phyloP scores from a whole-genome alignment of 2,888 invertebrate species.

The Linnaemya tessellans region DNA sequence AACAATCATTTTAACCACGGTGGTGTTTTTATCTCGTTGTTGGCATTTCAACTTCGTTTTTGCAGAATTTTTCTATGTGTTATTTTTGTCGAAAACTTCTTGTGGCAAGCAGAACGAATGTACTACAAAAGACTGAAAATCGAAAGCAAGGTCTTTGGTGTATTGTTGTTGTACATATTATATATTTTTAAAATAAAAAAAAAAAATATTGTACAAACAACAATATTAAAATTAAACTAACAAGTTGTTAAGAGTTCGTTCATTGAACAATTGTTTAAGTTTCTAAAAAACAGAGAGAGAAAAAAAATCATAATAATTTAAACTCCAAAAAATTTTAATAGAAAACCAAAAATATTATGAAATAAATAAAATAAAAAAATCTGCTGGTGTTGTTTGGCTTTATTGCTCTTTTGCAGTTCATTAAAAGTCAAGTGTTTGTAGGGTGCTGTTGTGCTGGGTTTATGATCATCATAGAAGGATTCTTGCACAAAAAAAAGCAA shows the following conservation, averaged over 20 bases:
- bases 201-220: background rate
- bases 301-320: background rate
- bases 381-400: background rate
- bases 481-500: background rate
- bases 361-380: constrained; percentile 30
- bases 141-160: constrained; percentile 70
- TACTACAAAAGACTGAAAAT: constrained; percentile 68
- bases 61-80: background rate
- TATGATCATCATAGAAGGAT: background rate
- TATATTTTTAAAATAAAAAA: background rate
- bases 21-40: constrained; percentile 22
- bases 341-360: constrained; percentile 8
- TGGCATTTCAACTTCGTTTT: constrained; percentile 44
- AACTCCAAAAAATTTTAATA: constrained; percentile 4
- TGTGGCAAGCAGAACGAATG: constrained; percentile 64
- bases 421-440: background rate
- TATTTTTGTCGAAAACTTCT: constrained; percentile 30
- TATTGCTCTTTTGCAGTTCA: background rate
- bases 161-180: constrained; percentile 40
- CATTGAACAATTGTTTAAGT: constrained; percentile 35
- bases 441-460: background rate
- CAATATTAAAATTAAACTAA: constrained; percentile 55
- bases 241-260: constrained; percentile 63
- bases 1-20: constrained; percentile 13
- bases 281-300: background rate